Conservation (phyloP, 2,113 vertebrate species). For the Ibidorhyncha struthersii region DNA sequence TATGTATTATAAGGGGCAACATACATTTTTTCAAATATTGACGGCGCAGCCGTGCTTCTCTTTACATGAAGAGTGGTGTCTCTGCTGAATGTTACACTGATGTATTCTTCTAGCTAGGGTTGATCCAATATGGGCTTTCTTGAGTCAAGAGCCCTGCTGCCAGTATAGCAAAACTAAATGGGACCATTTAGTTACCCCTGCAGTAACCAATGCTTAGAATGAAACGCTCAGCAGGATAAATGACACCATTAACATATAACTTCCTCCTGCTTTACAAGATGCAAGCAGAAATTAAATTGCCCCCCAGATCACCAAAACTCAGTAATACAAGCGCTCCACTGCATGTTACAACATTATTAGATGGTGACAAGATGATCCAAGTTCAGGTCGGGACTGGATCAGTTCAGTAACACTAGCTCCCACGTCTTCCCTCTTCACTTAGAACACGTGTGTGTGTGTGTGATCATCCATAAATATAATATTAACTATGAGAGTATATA, state of each 20-base stretch:
- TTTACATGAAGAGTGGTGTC: neutral
- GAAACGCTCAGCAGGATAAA: neutral
- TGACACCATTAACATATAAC: neutral
- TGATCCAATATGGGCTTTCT: neutral
- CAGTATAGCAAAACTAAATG: neutral
- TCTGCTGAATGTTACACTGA: neutral
- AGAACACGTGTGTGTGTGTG: too few species aligned
- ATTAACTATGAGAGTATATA: neutral
- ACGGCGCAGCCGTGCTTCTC: neutral
- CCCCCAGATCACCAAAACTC: neutral
- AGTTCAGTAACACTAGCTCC: neutral
- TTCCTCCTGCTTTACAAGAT: neutral
- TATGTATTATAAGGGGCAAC: neutral
- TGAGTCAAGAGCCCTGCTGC: neutral
- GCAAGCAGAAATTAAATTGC: neutral
- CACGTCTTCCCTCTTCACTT: neutral
- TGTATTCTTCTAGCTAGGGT: neutral
- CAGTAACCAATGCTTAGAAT: neutral
- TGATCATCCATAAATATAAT: neutral
- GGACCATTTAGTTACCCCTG: accelerated
- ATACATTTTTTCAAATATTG: neutral
- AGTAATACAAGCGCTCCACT: neutral
- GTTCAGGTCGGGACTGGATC: neutral
- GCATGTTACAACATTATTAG: neutral
- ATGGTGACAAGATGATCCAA: neutral